These are phyloP conservation scores for Agonopterix subpropinquella DNA, from an alignment of 2,888 invertebrate genomes.

Conservation along the genomic window DNA sequence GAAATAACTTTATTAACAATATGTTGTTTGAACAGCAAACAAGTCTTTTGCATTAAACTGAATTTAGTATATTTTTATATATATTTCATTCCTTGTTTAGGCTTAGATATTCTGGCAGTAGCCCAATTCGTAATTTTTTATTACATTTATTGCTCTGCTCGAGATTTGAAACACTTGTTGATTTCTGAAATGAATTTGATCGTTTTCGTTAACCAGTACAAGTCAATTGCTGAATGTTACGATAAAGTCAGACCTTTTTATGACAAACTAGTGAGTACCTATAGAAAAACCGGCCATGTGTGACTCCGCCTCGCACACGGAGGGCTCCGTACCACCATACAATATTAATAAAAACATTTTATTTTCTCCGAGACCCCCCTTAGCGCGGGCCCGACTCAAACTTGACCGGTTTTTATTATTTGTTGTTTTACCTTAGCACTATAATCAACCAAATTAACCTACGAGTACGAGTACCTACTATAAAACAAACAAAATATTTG, in stretches of 20 bases:
- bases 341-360: too few relatives aligned
- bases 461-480: too few relatives aligned
- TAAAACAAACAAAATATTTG: too few relatives aligned
- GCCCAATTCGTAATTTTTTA: not conserved
- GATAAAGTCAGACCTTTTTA: conserved; percentile 5
- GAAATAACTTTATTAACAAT: not conserved
- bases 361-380: too few relatives aligned
- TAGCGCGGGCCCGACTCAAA: too few relatives aligned
- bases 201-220: not conserved
- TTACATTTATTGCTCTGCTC: not conserved
- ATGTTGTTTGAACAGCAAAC: not conserved
- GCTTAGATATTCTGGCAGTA: not conserved
- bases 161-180: not conserved
- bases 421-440: too few relatives aligned
- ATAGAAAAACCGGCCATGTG: too few relatives aligned
- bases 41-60: not conserved
- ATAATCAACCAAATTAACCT: too few relatives aligned
- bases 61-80: not conserved
- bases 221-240: conserved; percentile 2
- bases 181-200: not conserved
- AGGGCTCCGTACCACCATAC: too few relatives aligned
- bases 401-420: too few relatives aligned
- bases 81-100: conserved; percentile 1
- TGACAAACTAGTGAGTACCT: not conserved
- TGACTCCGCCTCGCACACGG: too few relatives aligned